phyloP scores from a whole-genome alignment of 2,797 vertebrate species.

The Okamejei kenojei region DNA sequence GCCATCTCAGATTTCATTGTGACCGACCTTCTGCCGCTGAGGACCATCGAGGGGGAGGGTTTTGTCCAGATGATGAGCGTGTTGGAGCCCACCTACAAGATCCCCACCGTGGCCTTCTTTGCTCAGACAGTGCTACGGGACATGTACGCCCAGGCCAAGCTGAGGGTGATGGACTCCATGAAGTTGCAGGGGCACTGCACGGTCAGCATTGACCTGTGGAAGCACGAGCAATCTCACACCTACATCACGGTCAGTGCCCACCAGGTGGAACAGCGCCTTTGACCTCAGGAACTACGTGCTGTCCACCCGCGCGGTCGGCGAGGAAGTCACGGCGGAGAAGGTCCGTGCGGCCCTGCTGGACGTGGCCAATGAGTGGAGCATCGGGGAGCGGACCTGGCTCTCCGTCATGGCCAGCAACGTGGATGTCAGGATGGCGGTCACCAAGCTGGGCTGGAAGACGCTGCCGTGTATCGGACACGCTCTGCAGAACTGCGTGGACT shows the following conservation, averaged over 20 bases:
- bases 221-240: slow-evolving; percentile 47
- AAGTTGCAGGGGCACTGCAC: slow-evolving; percentile 50
- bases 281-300: slow-evolving; percentile 53
- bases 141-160: slow-evolving; percentile 50
- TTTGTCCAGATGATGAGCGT: slow-evolving; percentile 57
- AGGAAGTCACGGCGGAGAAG: slow-evolving; percentile 42
- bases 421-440: slow-evolving; percentile 25
- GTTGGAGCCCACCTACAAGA: slow-evolving; percentile 54
- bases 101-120: slow-evolving; percentile 49
- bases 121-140: slow-evolving; percentile 54
- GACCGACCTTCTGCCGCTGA: slow-evolving; percentile 51
- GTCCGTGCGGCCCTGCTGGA: slow-evolving; percentile 44
- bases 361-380: slow-evolving; percentile 58
- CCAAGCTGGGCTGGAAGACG: slow-evolving; percentile 42
- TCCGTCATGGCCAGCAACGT: slow-evolving; percentile 38
- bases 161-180: slow-evolving; percentile 47
- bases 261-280: slow-evolving; percentile 57
- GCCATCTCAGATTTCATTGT: slow-evolving; percentile 57
- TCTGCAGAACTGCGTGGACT: slow-evolving; percentile 55
- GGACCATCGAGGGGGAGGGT: slow-evolving; percentile 55
- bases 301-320: slow-evolving; percentile 42
- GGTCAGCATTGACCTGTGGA: slow-evolving; percentile 55
- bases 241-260: slow-evolving; percentile 61
- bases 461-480: slow-evolving; percentile 60
- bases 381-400: slow-evolving; percentile 49